A percentile compares a stretch with the other conserved stretches of the same genome.
Evolutionary conservation across 1,140 invertebrate species (phyloP).

Genomic region (Trichomalopsis sarcophagae): DNA sequence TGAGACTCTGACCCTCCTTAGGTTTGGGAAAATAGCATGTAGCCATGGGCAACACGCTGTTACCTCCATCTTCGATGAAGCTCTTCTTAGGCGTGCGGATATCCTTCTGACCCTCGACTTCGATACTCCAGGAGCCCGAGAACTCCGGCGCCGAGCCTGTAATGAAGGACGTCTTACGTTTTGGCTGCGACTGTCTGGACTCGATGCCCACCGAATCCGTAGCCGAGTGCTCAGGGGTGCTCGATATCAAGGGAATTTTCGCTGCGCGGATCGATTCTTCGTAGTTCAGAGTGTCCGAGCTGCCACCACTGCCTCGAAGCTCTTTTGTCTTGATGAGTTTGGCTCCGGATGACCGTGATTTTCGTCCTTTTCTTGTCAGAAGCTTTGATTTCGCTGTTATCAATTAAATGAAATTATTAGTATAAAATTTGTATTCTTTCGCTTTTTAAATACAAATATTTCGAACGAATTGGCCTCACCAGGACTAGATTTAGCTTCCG

Average conservation of each 20-base stretch:
- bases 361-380: conserved; percentile 7
- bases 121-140: conserved; percentile 60
- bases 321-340: conserved; percentile 48
- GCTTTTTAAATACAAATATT: neutral
- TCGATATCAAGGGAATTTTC: neutral
- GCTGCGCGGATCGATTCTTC: conserved; percentile 49
- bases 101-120: conserved; percentile 75
- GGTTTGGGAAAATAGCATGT: conserved; percentile 80
- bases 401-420: conserved; percentile 6
- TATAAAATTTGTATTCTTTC: neutral
- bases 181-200: neutral
- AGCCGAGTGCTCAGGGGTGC: neutral
- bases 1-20: conserved; percentile 83
- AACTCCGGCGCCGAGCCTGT: conserved; percentile 66
- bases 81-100: conserved; percentile 76
- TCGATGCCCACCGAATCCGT: conserved; percentile 39
- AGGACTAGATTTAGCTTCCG: conserved; percentile 30
- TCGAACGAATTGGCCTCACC: conserved; percentile 14
- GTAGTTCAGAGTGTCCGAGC: conserved; percentile 57
- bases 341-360: neutral
- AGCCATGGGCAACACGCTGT: conserved; percentile 76
- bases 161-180: conserved; percentile 56
- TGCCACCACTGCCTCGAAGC: conserved; percentile 45
- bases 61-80: conserved; percentile 80
- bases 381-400: conserved; percentile 49